Conservation (phyloP, 2,113 vertebrate species). For the Antidorcas marsupialis region DNA sequence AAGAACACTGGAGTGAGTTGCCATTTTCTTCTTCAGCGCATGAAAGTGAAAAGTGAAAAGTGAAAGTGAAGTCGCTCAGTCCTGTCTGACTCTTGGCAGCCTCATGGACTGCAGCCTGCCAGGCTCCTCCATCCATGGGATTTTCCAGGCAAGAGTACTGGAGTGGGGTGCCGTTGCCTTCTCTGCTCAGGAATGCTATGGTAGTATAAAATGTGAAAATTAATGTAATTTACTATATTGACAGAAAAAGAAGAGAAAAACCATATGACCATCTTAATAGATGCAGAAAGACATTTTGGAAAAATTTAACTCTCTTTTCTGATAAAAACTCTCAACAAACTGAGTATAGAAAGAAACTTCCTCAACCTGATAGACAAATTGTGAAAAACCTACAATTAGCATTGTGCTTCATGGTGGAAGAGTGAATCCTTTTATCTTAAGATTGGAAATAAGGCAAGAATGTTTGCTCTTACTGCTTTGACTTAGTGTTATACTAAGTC, state of each 20-base stretch:
- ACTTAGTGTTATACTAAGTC: background rate
- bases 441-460: background rate
- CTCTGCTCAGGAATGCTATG: background rate
- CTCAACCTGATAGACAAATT: background rate
- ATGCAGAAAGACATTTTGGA: background rate
- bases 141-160: too few species aligned
- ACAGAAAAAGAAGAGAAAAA: background rate
- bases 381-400: background rate
- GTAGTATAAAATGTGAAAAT: background rate
- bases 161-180: too few species aligned
- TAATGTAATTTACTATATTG: background rate
- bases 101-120: too few species aligned
- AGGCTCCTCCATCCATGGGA: too few species aligned
- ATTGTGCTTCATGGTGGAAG: background rate
- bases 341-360: background rate
- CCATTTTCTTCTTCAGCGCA: too few species aligned
- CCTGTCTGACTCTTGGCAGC: rapidly evolving
- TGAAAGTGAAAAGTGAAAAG: too few species aligned
- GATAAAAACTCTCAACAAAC: background rate
- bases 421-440: background rate
- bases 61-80: too few species aligned
- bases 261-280: background rate
- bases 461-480: background rate
- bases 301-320: background rate
- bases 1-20: too few species aligned